phyloP scores from a whole-genome alignment of 2,113 vertebrate species.

The Pseudorasbora parva region DNA sequence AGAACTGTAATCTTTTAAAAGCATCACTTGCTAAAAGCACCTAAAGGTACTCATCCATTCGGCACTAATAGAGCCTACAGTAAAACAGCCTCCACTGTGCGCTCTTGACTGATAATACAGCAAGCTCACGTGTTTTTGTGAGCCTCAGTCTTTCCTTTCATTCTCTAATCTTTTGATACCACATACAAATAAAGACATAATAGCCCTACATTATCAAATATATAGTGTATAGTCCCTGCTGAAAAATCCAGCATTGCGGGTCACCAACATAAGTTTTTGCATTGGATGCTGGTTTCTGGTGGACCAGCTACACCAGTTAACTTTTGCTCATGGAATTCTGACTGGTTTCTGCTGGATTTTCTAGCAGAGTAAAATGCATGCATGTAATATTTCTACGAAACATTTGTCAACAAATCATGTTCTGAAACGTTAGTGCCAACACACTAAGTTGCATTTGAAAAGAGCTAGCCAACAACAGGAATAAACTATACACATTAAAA shows the following conservation, averaged over 20 bases:
- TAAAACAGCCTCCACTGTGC: slow-evolving; percentile 4
- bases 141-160: not conserved
- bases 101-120: not conserved
- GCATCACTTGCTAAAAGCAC: slow-evolving; percentile 21
- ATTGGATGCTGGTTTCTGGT: too few species aligned
- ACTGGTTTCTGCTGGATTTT: too few species aligned
- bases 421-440: not conserved
- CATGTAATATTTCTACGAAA: not conserved
- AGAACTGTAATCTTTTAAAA: slow-evolving; percentile 59
- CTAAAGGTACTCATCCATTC: slow-evolving; percentile 55
- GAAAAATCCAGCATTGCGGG: too few species aligned
- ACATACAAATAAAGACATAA: slow-evolving; percentile 28
- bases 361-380: not conserved
- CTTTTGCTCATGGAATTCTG: too few species aligned
- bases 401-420: not conserved
- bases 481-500: slow-evolving; percentile 40
- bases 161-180: not conserved
- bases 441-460: not conserved
- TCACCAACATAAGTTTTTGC: too few species aligned
- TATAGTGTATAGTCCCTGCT: not conserved
- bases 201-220: not conserved
- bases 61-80: not conserved
- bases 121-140: not conserved
- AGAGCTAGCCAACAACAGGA: not conserved
- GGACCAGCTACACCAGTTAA: too few species aligned